Conservation (phyloP, 37 sponge, comb jelly and placozoan genomes). For the Ephydatia muelleri region DNA sequence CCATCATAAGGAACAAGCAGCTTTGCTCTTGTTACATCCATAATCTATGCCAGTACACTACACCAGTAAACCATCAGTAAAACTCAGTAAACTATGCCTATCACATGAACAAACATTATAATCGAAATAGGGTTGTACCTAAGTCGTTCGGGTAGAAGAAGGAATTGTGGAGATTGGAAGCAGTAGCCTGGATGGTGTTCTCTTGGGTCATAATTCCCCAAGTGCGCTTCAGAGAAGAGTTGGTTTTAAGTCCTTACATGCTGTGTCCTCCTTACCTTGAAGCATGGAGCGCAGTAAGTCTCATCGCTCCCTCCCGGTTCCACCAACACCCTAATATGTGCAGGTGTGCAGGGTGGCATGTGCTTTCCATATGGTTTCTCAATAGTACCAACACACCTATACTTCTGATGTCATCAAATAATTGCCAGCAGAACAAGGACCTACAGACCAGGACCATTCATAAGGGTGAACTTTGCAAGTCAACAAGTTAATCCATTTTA, state of each 20-base stretch:
- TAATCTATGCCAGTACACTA: too few relatives aligned
- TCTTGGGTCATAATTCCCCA: slow-evolving; percentile 56
- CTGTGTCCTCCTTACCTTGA: slow-evolving; percentile 39
- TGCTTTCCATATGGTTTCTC: neutral
- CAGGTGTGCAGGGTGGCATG: too few relatives aligned
- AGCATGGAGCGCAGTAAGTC: slow-evolving; percentile 70
- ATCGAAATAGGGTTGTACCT: slow-evolving; percentile 4
- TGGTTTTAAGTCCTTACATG: too few relatives aligned
- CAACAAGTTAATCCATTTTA: neutral
- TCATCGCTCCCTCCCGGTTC: slow-evolving; percentile 53
- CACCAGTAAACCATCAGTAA: neutral
- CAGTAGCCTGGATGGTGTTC: slow-evolving; percentile 44
- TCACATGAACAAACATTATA: neutral
- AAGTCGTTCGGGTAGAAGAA: slow-evolving; percentile 25
- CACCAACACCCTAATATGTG: slow-evolving; percentile 20
- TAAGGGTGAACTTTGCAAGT: neutral
- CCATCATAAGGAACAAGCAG: neutral
- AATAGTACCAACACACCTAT: slow-evolving; percentile 9
- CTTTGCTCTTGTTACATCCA: too few relatives aligned
- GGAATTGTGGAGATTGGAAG: slow-evolving; percentile 25
- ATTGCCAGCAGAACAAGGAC: slow-evolving; percentile 65
- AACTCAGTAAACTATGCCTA: too few relatives aligned
- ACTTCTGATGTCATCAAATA: slow-evolving; percentile 67
- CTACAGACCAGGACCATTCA: slow-evolving; percentile 15
- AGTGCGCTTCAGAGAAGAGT: slow-evolving; percentile 8